Base-by-base conservation (phyloP, 2,113 vertebrate genomes). In the Psettodes erumei region DNA sequence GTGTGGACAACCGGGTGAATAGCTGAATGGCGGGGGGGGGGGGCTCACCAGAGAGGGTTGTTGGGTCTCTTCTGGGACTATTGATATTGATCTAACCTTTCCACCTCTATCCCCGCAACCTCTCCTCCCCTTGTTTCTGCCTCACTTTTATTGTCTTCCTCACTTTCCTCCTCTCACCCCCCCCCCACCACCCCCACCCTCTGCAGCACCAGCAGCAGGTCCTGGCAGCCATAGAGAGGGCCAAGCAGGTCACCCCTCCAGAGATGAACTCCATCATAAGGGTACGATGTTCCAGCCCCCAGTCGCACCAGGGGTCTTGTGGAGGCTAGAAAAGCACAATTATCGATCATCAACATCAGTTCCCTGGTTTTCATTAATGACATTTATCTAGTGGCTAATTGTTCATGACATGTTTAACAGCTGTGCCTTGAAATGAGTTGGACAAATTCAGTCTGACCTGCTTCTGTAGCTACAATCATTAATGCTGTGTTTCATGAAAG, bases 251-350 rank as follows among this genome's bases (percentile, higher is more conserved):
- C 79, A 99, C 97, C 0, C 97, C 97, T 0, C 97, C 98, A 0
- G 98, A 99, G 89, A 96, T 99, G 93, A 99, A 99, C 94, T 98
- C 98, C 91, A 99, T 99, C 93, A 99, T 99, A 92, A 96, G 98
- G 87, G 98, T 99, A 96, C 23, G 89, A 67, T 78, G 59, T 71
- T 84, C 73, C 65, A 51, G 28, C 60, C 21, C 6, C 2, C 18
- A 21, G 35, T n/a, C 65, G 51, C 2, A n/a, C 50, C 35, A 61
- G 13, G 42, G 58, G 12, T 50, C 19, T 80, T 50, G 25, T 47
- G 23, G 55, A 65, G 47, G 53, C 62, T 21, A 38, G 21, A 73
- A 42, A 50, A 82, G 40, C 15, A 8, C 54, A 43, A 56, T 61
- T 69, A 77, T 78, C 72, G 37, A 79, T 72, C 51, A 30, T 50